These are phyloP conservation scores for Anodontia alba DNA, from an alignment of 2,888 invertebrate genomes.

Conservation along the genomic window DNA sequence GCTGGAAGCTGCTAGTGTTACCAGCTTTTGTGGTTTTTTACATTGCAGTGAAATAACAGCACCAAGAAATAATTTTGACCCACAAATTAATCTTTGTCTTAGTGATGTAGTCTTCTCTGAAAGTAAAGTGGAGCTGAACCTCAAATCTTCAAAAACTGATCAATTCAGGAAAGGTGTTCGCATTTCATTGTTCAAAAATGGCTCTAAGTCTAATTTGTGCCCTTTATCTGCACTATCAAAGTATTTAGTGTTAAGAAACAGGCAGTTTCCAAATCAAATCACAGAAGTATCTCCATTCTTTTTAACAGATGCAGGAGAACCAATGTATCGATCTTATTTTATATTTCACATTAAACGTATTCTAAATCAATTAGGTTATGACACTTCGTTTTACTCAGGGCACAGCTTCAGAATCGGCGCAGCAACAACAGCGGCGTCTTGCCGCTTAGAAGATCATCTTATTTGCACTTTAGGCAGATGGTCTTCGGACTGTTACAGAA, in stretches of 20 bases:
- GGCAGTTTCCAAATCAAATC: not conserved
- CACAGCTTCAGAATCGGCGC: constrained; percentile 9
- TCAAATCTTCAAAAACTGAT: not conserved
- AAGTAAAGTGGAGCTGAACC: not conserved
- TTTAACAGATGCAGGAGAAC: not conserved
- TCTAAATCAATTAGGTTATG: too few relatives aligned
- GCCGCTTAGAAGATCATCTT: not conserved
- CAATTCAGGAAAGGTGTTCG: not conserved
- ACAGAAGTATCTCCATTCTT: not conserved
- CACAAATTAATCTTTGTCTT: not conserved
- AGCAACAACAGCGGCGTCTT: not conserved
- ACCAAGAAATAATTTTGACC: not conserved
- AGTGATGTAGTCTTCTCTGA: not conserved
- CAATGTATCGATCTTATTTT: not conserved
- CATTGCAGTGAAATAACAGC: not conserved
- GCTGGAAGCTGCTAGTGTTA: not conserved
- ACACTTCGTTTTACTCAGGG: not conserved
- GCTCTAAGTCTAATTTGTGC: not conserved
- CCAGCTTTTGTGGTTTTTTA: not conserved
- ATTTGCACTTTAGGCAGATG: constrained; percentile 23
- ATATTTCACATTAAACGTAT: not conserved
- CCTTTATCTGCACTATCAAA: not conserved
- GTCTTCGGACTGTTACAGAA: constrained; percentile 31
- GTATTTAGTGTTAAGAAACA: not conserved
- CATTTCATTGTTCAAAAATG: not conserved